Base-by-base conservation (phyloP, 1,140 invertebrate genomes). In the Apis cerana region DNA sequence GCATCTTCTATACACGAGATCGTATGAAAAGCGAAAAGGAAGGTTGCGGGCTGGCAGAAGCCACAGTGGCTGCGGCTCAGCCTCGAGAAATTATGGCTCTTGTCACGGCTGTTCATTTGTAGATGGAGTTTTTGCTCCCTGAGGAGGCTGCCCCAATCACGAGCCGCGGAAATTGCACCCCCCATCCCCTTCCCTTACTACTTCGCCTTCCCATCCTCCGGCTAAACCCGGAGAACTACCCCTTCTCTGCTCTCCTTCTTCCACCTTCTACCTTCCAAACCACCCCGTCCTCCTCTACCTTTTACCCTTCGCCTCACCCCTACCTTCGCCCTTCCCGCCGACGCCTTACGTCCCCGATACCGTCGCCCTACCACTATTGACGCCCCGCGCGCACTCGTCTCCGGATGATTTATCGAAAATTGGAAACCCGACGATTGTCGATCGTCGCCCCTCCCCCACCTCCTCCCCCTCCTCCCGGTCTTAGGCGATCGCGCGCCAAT, bases 61-160 rank as follows among this genome's bases (percentile, higher is more conserved):
- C 88, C 82, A 89, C 85, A 87, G 82, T 89, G 83, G 87, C 86
- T 78, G 84, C 84, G 85, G 89, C 85, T 88, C 90, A 91, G 91
- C 91, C 88, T 92, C 92, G 93, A 95, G 94, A 95, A 96, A 96
- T 96, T 96, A 96, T 96, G 94, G 95, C 95, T 95, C 95, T 96
- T 96, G 95, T 96, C 95, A 96, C 95, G 95, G 95, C 94, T 95
- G 95, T 96, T 96, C 95, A 96, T 96, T 96, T 96, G 95, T 96
- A 96, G 95, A 96, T 96, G 95, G 95, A 96, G 95, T 96, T 96
- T 95, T 95, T 95, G 95, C 95, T 94, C 95, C 95, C 95, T 89
- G 90, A 95, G 94, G 95, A 94, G 94, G 94, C 95, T 94, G 93
- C 95, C 95, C 95, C 95, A 96, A 96, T 96, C 95, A 96, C 95